A percentile compares a stretch with the other conserved stretches of the same genome.
Conservation (phyloP, 2,888 invertebrate genomes). For the Geophilus truncorum region DNA sequence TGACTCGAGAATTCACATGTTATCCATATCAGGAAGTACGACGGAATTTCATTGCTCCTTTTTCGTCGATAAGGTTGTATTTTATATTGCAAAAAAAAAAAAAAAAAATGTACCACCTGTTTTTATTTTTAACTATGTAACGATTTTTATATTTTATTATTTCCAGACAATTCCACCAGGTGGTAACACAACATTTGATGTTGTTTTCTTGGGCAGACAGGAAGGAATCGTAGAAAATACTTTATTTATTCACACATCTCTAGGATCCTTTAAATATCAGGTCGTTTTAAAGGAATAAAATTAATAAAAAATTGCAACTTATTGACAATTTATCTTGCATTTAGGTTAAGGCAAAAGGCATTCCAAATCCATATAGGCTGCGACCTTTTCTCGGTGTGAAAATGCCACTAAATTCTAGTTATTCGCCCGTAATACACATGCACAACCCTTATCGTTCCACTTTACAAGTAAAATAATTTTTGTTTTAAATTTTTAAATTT, state of each 20-base stretch:
- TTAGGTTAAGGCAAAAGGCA: conserved; percentile 76
- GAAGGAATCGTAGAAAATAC: conserved; percentile 81
- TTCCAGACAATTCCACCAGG: conserved; percentile 77
- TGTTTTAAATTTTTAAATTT: neutral
- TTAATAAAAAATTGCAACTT: neutral
- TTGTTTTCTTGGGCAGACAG: conserved; percentile 89
- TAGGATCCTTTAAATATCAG: conserved; percentile 81
- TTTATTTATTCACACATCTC: conserved; percentile 89
- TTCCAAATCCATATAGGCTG: conserved; percentile 83
- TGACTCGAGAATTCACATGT: conserved; percentile 81
- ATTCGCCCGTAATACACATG: conserved; percentile 81
- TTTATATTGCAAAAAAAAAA: neutral
- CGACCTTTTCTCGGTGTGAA: conserved; percentile 84
- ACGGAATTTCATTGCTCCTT: conserved; percentile 96
- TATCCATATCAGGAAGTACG: conserved; percentile 89
- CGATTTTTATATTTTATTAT: conserved; percentile 27
- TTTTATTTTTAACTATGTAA: neutral
- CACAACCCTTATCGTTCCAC: conserved; percentile 88
- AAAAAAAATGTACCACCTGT: neutral
- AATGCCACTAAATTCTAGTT: conserved; percentile 85
- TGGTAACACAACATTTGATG: conserved; percentile 90
- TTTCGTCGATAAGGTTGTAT: conserved; percentile 84
- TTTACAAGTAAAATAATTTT: conserved; percentile 63
- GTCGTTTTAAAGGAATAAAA: conserved; percentile 50
- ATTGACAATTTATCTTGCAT: conserved; percentile 32